Base-by-base conservation (phyloP, 2,113 vertebrate genomes). In the Excalfactoria chinensis region DNA sequence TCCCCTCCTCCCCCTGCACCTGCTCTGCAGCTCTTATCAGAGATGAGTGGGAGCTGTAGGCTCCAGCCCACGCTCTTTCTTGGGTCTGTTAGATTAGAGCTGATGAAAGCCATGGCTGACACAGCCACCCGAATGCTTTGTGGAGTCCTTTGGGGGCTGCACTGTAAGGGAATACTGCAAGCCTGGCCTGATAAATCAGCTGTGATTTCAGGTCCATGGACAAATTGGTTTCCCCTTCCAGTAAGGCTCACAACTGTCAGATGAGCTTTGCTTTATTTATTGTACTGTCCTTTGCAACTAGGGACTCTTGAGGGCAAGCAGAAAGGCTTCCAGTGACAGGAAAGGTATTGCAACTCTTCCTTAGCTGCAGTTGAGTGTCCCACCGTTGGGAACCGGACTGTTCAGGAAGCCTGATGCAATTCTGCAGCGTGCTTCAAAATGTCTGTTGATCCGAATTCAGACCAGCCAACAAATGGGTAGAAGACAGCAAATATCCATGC, bases 221-320 rank as follows among this genome's bases (percentile, higher is more conserved):
- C 3, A 40, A 91, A 87, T 83, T 83, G 49, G 58, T 87, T 93
- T 93, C 74, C 70, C 55, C 71, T 92, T 78, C 84, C 35, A 60
- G 71, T 84, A 84, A 89, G 89, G 78, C 59, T 89, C 63, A 56
- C 71, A 35, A 69, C 81, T 72, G 44, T 67, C 88, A 88, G 49
- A 76, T 86, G 67, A 35, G 49, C 87, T 7, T 37, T 69, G 71
- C 85, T 91, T 87, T 83, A 56, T 93, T 95, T 91, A 85, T 85
- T 89, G 55, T 34, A 6, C 28, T 93, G 56, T 11, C 60, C 91
- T 93, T 85, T 95, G 72, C 35, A 25, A 32, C 21, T 1, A 14
- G 76, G 75, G 51, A 26, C 62, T 72, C 60, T 15, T 3, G 26
- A 89, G 64, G 68, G 82, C 41, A 72, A 55, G 68, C 35, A 56